These are phyloP conservation scores for Crotophaga sulcirostris DNA, from an alignment of 2,113 vertebrate genomes.

Conservation along the genomic window DNA sequence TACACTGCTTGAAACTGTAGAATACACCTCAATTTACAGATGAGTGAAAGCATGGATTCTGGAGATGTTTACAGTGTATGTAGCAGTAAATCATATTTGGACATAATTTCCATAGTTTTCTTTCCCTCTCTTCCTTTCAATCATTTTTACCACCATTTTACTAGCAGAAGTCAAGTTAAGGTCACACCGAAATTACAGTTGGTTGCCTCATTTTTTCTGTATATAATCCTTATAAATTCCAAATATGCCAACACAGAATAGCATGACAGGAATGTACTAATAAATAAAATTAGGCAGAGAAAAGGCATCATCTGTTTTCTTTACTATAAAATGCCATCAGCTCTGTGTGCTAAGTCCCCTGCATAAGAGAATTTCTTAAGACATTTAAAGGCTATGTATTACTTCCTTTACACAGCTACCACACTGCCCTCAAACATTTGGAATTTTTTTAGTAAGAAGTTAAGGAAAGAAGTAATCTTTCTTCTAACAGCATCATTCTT, in stretches of 20 bases:
- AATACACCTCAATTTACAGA: background rate
- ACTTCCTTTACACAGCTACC: background rate
- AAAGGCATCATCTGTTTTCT: background rate
- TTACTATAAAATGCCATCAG: conserved; percentile 33
- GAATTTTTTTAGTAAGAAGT: background rate
- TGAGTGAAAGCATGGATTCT: background rate
- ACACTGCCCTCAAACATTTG: background rate
- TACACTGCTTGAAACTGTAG: background rate
- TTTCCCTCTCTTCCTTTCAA: background rate
- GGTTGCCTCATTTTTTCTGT: background rate
- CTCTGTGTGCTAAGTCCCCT: background rate
- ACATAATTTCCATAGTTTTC: background rate
- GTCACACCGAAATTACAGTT: background rate
- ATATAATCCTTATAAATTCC: background rate
- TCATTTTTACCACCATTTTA: background rate
- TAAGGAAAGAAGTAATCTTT: background rate
- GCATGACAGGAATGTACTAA: background rate
- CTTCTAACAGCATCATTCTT: background rate
- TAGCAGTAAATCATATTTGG: background rate
- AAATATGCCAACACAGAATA: background rate
- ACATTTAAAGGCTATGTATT: background rate
- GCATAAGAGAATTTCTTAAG: conserved; percentile 22
- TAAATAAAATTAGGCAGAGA: conserved; percentile 33
- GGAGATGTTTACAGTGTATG: background rate
- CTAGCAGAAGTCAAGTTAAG: background rate